Evolutionary conservation across 1,140 invertebrate genomes (phyloP), one percentile per base, ranked within the genome.

Genomic region (Drosophila repleta): DNA sequence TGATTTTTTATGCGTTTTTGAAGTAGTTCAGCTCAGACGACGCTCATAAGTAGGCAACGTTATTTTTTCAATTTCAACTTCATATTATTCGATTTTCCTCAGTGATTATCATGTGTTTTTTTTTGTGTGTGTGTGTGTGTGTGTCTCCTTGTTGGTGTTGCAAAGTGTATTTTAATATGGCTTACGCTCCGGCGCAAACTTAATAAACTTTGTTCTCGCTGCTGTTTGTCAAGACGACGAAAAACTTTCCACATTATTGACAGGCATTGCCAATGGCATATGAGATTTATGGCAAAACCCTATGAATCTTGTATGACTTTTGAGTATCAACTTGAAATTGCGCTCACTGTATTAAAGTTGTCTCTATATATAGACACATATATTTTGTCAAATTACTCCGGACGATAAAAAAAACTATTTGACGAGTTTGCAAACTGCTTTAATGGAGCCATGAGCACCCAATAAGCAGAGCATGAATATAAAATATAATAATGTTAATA

Each of bases 1-100:
- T 87, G 83, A 88, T 88, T 87, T 88, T 87, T 83, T 83, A 88
- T 88, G 79, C 79, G 61, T 76, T 83, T 87, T 87, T 88, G 72
- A 82, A 82, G 79, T 79, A 81, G 79, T 82, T 82, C 74, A 68
- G 65, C 78, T 68, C 32, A 35, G 55, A 48, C 49, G 48, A 43
- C 74, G 49, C 76, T 21, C 63, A 82, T 76, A 84, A 84, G 76
- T 84, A 73, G 49, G 58, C 74, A 60, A 78, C 77, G 55, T 35
- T 74, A 51, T 73, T 67, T 87, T 84, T 74, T 70, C 71, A 64
- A 74, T 65, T 85, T 67, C 74, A 32, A 46, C 46, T 45, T 26
- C 10, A 39, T 63, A 20, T 68, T 66, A 46, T 73, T 73, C 51
- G 64, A 57, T 68, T 63, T 67, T 74, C 74, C 48, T 52, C 43